Evolutionary conservation across 2,113 vertebrate genomes (phyloP), one percentile per base, ranked within the genome.

Genomic region (Oreochromis tanganicae): DNA sequence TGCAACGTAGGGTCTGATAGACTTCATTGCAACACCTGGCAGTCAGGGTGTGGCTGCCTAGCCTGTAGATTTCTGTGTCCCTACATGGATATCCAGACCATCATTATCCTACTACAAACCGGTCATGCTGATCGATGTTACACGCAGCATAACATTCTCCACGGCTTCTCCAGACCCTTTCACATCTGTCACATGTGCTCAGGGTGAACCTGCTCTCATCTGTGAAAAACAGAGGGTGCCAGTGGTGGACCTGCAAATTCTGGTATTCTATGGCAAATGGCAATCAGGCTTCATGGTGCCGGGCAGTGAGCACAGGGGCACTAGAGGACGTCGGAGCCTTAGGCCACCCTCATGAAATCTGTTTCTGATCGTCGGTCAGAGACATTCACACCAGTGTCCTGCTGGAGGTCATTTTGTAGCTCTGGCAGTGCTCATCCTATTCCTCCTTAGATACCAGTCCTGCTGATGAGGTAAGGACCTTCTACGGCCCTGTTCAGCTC

Each of bases 1-100:
- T 21, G 34, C 61, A 66, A 36, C 0, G 17, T 0, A 7, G 61
- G 61, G 1, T 0, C 32, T 66, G 61, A 66, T 5, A 38, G 61
- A 0, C 9, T 36, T 66, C 17, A 63, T 36, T 19, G 57, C 57
- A 2, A n/a, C 17, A n/a, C 59, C 59, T 68, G 61, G 32, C 17
- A 66, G 61, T 38, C 34, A 38, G 61, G 34, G 34, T 38, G 34
- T n/a, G 17, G 21, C 55, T 56, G 21, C 55, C 61, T 0, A 38
- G 61, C 34, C 34, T 66, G 61, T 63, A 63, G 59, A 63, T 63
- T n/a, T n/a, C 17, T 0, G 34, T 66, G 34, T 13, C 63, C 11
- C 34, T 38, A 38, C 63, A 68, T 68, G 34, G 34, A n/a, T 38
- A 68, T 0, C 63, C 63, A 38, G 19, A 21, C 3, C 19, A 68